Base-by-base conservation (phyloP, 1,140 invertebrate genomes). In the Heliconius hewitsoni region DNA sequence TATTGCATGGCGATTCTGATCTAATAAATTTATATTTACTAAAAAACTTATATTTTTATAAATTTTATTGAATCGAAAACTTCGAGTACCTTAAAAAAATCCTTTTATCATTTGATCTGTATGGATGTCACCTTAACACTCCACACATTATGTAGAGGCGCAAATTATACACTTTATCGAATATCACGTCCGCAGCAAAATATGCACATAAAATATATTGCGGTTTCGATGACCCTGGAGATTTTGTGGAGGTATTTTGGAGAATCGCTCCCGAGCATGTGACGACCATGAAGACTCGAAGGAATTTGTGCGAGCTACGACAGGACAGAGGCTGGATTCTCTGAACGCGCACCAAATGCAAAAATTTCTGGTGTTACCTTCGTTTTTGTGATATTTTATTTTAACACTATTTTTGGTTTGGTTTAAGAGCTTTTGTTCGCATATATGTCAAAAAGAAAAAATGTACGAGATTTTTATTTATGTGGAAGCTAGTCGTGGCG, bases 271-370 rank as follows among this genome's bases (percentile, higher is more conserved):
- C 46, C 19, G 52, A 74, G 50, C 18, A 30, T 66, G 60, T 66
- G 60, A 74, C 50, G 74, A 39, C 39, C 57, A 37, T 50, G 60
- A 46, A 13, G 23, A 76, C 60, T 30, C 37, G 23, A 76, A 76
- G 74, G 60, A 23, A 76, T 76, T 34, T 19, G 11, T 42, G 42
- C 42, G 42, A 46, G 42, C 42, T 46, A 16, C 42, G 46, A 70
- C 74, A 46, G 57, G 66, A 71, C 60, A 46, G 42, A 71, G 60
- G 66, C 74, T 66, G 74, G 60, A 76, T 76, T 76, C 60, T 66
- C n/a, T 76, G 74, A 50, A 76, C 60, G 34, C 73, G 73, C 34
- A 76, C 34, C 34, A 75, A 42, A 37, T 27, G n/a, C 60, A 18
- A 18, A 66, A 66, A 70, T 46, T 19, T 57, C 42, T 76, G 74